Base-by-base conservation (phyloP, 2,797 vertebrate genomes). In the Sylvia borin region DNA sequence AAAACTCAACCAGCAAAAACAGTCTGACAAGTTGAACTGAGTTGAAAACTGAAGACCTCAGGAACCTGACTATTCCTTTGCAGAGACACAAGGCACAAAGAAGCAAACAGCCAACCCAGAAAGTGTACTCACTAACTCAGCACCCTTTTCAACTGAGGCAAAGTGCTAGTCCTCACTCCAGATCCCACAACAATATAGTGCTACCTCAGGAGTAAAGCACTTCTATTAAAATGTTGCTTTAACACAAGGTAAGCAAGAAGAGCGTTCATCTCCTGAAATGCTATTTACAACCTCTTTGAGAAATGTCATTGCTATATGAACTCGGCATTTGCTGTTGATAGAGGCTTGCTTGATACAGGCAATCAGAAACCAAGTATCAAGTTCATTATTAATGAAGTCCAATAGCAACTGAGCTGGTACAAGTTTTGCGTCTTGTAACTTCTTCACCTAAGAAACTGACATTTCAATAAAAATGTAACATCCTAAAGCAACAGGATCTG, bases 191-290 rank as follows among this genome's bases (percentile, higher is more conserved):
- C 55, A 67, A 32, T 13, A 11, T 0, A 36, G 5, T 9, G 26
- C 47, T 42, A 70, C 25, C 5, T 10, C 32, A 40, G 0, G 0
- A 67, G 21, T 20, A 48, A 77, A 75, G 25, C 22, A 51, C 27
- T 55, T 7, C 54, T 55, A 20, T 22, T 27, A n/a, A 79, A 55
- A 50, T 3, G 8, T 8, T 48, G 54, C 11, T 72, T 67, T 47
- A 85, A 36, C 26, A 60, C 5, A 47, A 34, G 9, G 26, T 26
- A 26, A 58, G 5, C 11, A 47, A 72, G 50, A 61, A 53, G 15
- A 83, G 15, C 40, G 13, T 16, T 82, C 10, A 53, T 54, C 32
- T 53, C 66, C 43, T 48, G 26, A 70, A 84, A 50, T 20, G 4
- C 40, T 87, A 13, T 13, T 66, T 38, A 54, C 32, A 40, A 85